phyloP scores from a whole-genome alignment of 2,888 invertebrate genomes.

The Chorisops tibialis region DNA sequence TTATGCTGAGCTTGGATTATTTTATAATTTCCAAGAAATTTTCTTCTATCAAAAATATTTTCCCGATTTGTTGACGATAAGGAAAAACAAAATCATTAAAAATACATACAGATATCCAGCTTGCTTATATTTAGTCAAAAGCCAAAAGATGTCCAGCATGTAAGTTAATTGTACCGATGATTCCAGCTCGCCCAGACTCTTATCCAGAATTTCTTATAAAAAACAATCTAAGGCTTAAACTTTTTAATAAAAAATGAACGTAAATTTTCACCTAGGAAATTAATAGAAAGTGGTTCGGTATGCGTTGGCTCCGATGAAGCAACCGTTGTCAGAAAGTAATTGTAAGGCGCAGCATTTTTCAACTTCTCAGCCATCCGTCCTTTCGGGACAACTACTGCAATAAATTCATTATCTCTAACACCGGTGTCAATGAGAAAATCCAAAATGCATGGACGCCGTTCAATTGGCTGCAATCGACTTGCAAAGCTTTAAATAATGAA shows the following conservation, averaged over 20 bases:
- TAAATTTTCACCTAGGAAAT: conserved; percentile 60
- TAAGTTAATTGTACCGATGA: conserved; percentile 85
- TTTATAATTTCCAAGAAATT: too few relatives aligned
- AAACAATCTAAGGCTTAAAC: neutral
- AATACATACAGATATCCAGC: conserved; percentile 64
- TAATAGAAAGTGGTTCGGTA: conserved; percentile 63
- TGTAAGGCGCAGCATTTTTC: conserved; percentile 65
- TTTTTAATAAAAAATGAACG: neutral
- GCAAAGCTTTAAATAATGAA: too few relatives aligned
- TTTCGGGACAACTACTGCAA: conserved; percentile 58
- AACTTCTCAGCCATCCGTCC: conserved; percentile 66
- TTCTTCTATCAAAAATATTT: too few relatives aligned
- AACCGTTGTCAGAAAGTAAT: conserved; percentile 72
- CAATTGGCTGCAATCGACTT: too few relatives aligned
- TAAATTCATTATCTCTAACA: too few relatives aligned
- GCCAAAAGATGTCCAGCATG: conserved; percentile 88
- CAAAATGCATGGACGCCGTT: too few relatives aligned
- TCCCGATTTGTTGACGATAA: conserved; percentile 37
- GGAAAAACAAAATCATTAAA: too few relatives aligned
- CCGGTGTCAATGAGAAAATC: too few relatives aligned
- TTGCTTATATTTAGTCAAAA: conserved; percentile 78
- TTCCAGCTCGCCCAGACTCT: conserved; percentile 70
- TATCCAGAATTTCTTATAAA: conserved; percentile 68
- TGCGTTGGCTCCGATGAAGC: conserved; percentile 63
- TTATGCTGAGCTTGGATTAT: too few relatives aligned